phyloP scores from a whole-genome alignment of 2,797 vertebrate genomes.

The Morus bassanus region DNA sequence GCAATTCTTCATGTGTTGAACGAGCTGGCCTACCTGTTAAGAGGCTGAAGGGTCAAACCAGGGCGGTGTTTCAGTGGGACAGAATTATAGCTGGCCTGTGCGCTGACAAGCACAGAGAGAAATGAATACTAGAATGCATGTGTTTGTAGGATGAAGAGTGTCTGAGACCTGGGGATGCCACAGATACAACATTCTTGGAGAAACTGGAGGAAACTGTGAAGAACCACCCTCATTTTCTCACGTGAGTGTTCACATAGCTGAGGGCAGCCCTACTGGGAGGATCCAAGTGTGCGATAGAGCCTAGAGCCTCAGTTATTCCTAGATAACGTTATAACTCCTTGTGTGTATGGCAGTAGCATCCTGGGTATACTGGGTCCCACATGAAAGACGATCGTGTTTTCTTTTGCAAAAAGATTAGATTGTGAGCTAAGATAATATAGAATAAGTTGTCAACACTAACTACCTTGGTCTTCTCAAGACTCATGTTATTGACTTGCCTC shows the following conservation, averaged over 20 bases:
- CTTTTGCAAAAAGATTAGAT: not conserved
- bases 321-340: accelerated
- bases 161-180: conserved; percentile 94
- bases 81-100: not conserved
- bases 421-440: not conserved
- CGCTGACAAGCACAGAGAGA: not conserved
- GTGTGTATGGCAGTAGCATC: not conserved
- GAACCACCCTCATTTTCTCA: conserved; percentile 94
- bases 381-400: not conserved
- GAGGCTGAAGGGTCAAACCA: not conserved
- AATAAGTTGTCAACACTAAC: not conserved
- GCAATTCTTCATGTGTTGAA: not conserved
- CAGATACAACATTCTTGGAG: conserved; percentile 92
- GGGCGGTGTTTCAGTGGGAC: not conserved
- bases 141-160: conserved; percentile 92
- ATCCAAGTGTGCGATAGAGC: not conserved
- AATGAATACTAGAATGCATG: not conserved
- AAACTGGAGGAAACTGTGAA: conserved; percentile 93
- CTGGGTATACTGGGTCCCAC: accelerated
- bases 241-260: conserved; percentile 79
- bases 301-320: not conserved
- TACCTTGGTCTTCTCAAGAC: not conserved
- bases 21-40: not conserved
- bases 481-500: not conserved
- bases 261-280: not conserved